Conservation (phyloP, 2,888 invertebrate genomes). For the Caenorhabditis parvicauda region DNA sequence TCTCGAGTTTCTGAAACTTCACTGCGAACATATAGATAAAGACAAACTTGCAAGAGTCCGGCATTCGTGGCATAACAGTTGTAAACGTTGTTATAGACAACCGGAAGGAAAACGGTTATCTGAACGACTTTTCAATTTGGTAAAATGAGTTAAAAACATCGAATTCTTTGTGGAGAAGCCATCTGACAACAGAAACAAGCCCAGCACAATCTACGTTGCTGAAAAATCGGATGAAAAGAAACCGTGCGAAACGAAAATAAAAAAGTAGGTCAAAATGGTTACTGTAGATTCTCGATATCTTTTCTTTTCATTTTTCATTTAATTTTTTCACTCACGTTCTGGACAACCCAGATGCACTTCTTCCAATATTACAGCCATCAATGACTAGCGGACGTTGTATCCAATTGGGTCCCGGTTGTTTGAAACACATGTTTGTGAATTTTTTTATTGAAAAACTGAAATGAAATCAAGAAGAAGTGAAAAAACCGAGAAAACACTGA, state of each 20-base stretch:
- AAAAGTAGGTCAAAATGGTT: background rate
- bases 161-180: constrained; percentile 40
- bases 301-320: background rate
- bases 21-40: background rate
- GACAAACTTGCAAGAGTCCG: constrained; percentile 32
- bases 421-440: too few relatives aligned
- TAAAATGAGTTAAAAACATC: constrained; percentile 20
- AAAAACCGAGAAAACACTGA: too few relatives aligned
- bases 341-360: constrained; percentile 46
- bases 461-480: too few relatives aligned
- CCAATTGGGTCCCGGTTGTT: constrained; percentile 25
- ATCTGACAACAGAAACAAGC: constrained; percentile 42
- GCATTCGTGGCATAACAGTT: constrained; percentile 41
- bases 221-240: too few relatives aligned
- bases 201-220: constrained; percentile 50
- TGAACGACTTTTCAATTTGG: background rate
- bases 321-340: constrained; percentile 31
- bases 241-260: background rate
- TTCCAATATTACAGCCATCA: constrained; percentile 51
- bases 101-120: constrained; percentile 44
- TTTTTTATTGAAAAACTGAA: too few relatives aligned
- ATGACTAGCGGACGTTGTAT: constrained; percentile 46
- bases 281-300: background rate
- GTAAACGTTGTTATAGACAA: constrained; percentile 49
- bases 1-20: constrained; percentile 34